phyloP scores from a whole-genome alignment of 2,113 vertebrate genomes.

The Oreochromis niloticus region DNA sequence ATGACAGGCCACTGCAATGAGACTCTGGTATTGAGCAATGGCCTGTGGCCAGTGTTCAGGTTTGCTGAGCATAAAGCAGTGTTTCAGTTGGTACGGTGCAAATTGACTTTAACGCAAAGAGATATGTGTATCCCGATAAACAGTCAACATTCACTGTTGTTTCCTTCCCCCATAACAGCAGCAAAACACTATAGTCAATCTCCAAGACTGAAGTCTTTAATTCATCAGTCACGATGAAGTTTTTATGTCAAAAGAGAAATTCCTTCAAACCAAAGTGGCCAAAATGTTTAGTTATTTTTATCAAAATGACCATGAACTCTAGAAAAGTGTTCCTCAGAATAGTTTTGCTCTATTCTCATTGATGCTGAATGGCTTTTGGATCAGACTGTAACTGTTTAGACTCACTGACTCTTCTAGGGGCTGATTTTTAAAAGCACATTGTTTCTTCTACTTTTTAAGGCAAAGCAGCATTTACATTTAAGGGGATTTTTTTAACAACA shows the following conservation, averaged over 20 bases:
- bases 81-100: neutral
- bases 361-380: neutral
- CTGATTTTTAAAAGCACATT: neutral
- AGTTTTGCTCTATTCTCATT: neutral
- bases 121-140: fast-evolving
- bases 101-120: neutral
- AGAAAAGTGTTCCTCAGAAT: neutral
- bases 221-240: neutral
- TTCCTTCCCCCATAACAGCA: neutral
- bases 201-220: fast-evolving
- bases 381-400: neutral
- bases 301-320: neutral
- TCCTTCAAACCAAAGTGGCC: neutral
- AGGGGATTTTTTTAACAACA: neutral
- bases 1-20: neutral
- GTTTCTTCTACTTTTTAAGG: neutral
- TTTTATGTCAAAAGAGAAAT: fast-evolving
- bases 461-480: neutral
- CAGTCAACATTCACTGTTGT: fast-evolving
- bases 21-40: neutral
- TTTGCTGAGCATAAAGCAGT: neutral
- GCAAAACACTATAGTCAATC: neutral
- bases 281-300: neutral
- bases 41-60: neutral
- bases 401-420: neutral